Percentiles rank a stretch among this genome's conserved stretches.
Conservation (phyloP, 2,113 vertebrate species). For the Otis tarda region DNA sequence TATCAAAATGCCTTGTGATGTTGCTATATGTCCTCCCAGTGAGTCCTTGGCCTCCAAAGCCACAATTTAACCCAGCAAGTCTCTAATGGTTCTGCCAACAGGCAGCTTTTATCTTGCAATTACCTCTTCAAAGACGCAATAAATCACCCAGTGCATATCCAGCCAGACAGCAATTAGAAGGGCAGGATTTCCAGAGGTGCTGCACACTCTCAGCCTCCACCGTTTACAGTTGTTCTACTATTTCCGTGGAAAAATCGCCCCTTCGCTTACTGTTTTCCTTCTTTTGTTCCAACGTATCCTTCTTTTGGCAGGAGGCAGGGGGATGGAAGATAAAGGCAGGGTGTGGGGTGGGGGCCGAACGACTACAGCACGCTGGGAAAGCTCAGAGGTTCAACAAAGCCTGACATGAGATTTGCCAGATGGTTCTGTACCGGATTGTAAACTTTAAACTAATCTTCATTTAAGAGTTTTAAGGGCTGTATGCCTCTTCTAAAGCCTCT, state of each 20-base stretch:
- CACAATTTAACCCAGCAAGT: neutral
- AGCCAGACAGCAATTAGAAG: neutral
- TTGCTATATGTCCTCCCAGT: neutral
- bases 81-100: neutral
- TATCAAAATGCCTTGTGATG: neutral
- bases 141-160: neutral
- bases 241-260: neutral
- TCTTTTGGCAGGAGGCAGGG: neutral
- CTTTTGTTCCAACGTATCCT: neutral
- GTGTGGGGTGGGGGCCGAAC: neutral
- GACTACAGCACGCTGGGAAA: neutral
- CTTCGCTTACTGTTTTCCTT: neutral
- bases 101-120: conserved; percentile 22
- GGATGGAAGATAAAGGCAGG: neutral
- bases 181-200: neutral
- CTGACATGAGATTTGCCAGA: conserved; percentile 73
- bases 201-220: neutral
- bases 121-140: neutral
- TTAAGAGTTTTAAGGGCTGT: conserved; percentile 81
- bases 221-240: neutral
- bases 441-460: conserved; percentile 81
- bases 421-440: conserved; percentile 72
- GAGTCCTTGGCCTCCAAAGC: neutral
- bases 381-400: conserved; percentile 71
- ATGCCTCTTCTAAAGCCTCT: conserved; percentile 73